Conservation (phyloP, 2,113 vertebrate species). For the Pseudopodoces humilis region DNA sequence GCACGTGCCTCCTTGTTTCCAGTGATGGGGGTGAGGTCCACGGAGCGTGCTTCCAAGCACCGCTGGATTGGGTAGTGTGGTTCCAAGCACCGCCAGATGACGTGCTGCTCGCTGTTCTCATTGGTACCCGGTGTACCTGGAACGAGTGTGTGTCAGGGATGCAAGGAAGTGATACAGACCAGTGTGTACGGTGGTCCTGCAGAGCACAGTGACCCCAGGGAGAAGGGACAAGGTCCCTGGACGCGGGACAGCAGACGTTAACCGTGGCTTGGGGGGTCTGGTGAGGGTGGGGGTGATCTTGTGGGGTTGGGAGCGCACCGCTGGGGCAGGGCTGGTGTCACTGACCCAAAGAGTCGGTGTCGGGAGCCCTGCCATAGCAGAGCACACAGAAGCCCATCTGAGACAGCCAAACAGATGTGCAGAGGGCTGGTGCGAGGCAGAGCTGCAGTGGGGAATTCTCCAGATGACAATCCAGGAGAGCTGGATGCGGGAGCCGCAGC, state of each 20-base stretch:
- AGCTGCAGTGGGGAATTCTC: neutral
- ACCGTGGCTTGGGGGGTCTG: too few relatives aligned
- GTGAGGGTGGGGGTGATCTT: neutral
- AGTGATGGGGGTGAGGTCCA: rapidly evolving
- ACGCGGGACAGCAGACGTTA: rapidly evolving
- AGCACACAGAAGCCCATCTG: neutral
- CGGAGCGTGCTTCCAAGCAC: neutral
- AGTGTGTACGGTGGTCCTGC: rapidly evolving
- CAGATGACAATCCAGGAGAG: neutral
- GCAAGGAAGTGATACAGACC: rapidly evolving
- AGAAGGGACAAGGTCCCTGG: neutral
- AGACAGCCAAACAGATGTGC: neutral
- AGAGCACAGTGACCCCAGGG: neutral
- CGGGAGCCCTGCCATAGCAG: neutral
- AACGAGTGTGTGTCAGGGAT: rapidly evolving
- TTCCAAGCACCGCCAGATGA: neutral
- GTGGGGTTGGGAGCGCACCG: neutral
- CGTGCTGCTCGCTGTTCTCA: rapidly evolving
- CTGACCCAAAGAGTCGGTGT: neutral
- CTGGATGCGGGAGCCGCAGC: neutral
- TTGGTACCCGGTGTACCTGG: rapidly evolving
- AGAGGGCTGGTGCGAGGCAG: neutral
- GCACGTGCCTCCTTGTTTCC: rapidly evolving
- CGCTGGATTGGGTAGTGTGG: neutral
- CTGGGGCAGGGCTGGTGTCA: neutral